These are phyloP conservation scores for Drosophila willistoni DNA, from an alignment of 1,140 invertebrate genomes.

Conservation along the genomic window DNA sequence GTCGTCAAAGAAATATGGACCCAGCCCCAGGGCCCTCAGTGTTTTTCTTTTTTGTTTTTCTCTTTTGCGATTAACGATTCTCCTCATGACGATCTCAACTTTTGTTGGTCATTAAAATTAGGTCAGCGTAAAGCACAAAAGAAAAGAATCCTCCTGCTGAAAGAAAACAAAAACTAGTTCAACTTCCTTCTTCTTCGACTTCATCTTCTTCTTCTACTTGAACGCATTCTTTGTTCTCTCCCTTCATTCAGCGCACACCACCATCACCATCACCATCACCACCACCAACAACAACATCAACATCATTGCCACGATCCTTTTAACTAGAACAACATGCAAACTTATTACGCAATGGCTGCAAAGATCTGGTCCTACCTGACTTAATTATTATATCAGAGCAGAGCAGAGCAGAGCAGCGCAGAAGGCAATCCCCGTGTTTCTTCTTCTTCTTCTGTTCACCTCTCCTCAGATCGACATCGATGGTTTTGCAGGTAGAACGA, in stretches of 20 bases:
- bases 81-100: conserved; percentile 14
- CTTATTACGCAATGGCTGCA: conserved; percentile 75
- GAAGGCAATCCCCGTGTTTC: conserved; percentile 5
- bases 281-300: background rate
- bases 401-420: background rate
- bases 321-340: conserved; percentile 64
- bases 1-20: conserved; percentile 59
- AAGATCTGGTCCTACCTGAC: conserved; percentile 68
- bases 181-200: conserved; percentile 26
- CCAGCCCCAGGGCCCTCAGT: conserved; percentile 35
- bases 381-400: conserved; percentile 75
- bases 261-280: no score
- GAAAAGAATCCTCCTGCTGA: conserved; percentile 42
- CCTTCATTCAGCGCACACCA: no score
- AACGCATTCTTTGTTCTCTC: conserved; percentile 22
- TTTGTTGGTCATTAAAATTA: conserved; percentile 73
- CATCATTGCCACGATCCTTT: conserved; percentile 54
- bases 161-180: conserved; percentile 63
- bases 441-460: conserved; percentile 1
- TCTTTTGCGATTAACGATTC: conserved; percentile 4
- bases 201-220: conserved; percentile 33
- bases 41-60: conserved; percentile 15
- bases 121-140: conserved; percentile 54
- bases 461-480: background rate
- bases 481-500: conserved; percentile 49